These are phyloP conservation scores for Elaphurus davidianus DNA, from an alignment of 2,113 vertebrate species.

Conservation along the genomic window DNA sequence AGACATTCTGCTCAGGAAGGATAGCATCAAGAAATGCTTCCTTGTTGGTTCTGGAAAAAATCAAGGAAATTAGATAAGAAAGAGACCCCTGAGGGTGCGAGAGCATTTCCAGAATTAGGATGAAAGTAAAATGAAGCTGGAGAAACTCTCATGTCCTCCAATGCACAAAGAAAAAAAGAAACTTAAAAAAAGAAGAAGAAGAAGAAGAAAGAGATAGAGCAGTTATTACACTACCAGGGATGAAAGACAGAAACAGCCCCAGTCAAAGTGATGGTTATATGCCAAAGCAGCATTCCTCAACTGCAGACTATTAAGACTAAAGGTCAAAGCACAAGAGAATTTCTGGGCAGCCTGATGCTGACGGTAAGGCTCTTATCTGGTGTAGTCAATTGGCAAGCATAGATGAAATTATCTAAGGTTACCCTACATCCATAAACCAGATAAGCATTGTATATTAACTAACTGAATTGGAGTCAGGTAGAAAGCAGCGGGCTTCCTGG, in stretches of 20 bases:
- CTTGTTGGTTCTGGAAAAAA: conserved; percentile 33
- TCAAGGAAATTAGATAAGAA: conserved; percentile 30
- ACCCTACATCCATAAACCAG: not conserved
- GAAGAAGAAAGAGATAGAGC: not conserved
- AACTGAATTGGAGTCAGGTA: not conserved
- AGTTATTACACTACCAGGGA: not conserved
- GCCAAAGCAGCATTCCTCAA: not conserved
- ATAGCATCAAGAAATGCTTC: not conserved
- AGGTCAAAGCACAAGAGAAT: conserved; percentile 7
- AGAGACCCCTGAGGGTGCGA: not conserved
- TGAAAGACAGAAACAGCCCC: not conserved
- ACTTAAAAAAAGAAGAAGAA: not conserved
- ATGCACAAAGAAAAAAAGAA: conserved; percentile 6
- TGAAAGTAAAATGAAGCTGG: not conserved
- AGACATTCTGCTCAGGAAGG: not conserved
- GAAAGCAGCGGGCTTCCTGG: not conserved
- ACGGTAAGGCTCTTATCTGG: not conserved
- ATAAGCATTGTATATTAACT: not conserved
- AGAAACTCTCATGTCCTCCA: not conserved
- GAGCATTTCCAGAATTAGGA: not conserved
- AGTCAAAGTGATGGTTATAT: not conserved
- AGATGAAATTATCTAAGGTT: conserved; percentile 27
- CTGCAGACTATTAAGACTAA: not conserved
- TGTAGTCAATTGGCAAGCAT: not conserved
- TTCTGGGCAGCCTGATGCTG: not conserved